Evolutionary conservation across 1,140 invertebrate genomes (phyloP).

Genomic region (Drosophila lowei): DNA sequence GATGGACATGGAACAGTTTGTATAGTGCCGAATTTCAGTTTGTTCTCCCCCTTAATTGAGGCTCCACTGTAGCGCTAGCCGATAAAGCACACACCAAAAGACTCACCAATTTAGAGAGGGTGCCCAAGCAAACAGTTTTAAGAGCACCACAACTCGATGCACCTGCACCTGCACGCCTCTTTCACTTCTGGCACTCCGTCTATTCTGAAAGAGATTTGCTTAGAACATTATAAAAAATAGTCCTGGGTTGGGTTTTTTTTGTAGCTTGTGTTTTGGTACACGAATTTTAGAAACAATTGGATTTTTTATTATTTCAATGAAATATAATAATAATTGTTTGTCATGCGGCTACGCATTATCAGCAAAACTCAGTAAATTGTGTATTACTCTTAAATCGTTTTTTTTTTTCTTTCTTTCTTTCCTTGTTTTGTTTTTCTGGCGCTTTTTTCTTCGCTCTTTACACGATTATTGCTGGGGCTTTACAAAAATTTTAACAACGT

Average conservation of each 20-base stretch:
- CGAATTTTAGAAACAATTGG: slow-evolving; percentile 82
- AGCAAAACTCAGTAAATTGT: slow-evolving; percentile 69
- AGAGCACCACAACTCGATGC: slow-evolving; percentile 22
- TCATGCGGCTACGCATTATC: slow-evolving; percentile 72
- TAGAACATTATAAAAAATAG: slow-evolving; percentile 6
- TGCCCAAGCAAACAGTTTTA: slow-evolving; percentile 24
- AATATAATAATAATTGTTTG: slow-evolving; percentile 81
- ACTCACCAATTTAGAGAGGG: slow-evolving; percentile 12
- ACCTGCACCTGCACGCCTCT: slow-evolving; percentile 9
- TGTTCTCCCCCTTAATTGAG: not conserved
- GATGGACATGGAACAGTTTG: not conserved
- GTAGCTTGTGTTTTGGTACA: slow-evolving; percentile 77
- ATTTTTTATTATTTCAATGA: slow-evolving; percentile 80
- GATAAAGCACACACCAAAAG: slow-evolving; percentile 4
- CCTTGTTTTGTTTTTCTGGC: slow-evolving; percentile 44
- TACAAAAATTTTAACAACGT: slow-evolving; percentile 74
- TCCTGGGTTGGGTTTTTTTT: slow-evolving; percentile 13
- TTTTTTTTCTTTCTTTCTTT: slow-evolving; percentile 24
- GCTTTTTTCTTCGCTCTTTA: no score
- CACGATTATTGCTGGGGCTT: slow-evolving; percentile 18
- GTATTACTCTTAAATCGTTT: slow-evolving; percentile 65
- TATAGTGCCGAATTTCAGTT: not conserved
- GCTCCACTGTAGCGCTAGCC: slow-evolving; percentile 9
- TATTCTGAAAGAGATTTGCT: slow-evolving; percentile 8
- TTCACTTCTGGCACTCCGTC: slow-evolving; percentile 13